Evolutionary conservation across 2,888 invertebrate genomes (phyloP), one percentile per base, ranked within the genome.

Genomic region (Epinotia demarniana): DNA sequence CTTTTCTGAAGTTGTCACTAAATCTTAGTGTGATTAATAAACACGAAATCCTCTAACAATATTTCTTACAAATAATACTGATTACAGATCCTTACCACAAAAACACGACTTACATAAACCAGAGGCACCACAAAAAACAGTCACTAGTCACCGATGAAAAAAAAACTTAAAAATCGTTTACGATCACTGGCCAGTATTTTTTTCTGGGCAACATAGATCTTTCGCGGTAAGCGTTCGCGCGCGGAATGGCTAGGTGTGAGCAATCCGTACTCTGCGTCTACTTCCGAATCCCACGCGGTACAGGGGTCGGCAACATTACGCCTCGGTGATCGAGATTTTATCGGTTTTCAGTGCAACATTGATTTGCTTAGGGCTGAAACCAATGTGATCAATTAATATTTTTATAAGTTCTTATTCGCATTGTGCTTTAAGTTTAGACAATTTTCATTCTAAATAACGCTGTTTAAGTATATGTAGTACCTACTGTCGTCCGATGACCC

Each of bases 171-270:
- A 64, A 73, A 70, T 53, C 64, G 70, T 80, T 78, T 80, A 84
- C 81, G 79, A 80, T 62, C 81, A 81, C 82, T 78, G 78, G 78
- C 77, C 81, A 79, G 80, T 76, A 78, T 19, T n/a, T 69, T 39
- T 67, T 78, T 77, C 77, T 79, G 19, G 11, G 77, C 80, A 80
- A 72, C 78, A 79, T 77, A 78, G 73, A 81, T 77, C 78, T 79
- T 78, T 80, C 80, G 80, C 80, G 80, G 83, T 81, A 79, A 81
- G 76, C 69, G 75, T 77, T 81, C 85, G 87, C 87, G 86, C 78
- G 84, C 87, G 86, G 85, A 89, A 88, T 90, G 87, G 86, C 87
- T 81, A 81, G 82, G 82, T 84, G 85, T 86, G 86, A 87, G 83
- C 86, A 87, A 77, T 64, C 73, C 75, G 75, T 66, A 53, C 71